Base-by-base conservation (phyloP, 2,797 vertebrate genomes). In the Masticophis lateralis region DNA sequence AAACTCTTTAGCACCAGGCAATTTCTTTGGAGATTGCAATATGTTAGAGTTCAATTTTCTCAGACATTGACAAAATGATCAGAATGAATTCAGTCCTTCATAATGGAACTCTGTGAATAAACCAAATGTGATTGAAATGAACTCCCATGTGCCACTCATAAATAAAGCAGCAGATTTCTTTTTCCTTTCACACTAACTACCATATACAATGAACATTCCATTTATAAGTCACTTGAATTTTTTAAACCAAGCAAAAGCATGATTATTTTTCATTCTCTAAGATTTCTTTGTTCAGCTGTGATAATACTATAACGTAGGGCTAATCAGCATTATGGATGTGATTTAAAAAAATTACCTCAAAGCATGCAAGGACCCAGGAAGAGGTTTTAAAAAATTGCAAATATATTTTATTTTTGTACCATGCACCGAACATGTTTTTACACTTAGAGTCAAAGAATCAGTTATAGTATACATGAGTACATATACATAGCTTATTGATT, bases 11-110 rank as follows among this genome's bases (percentile, higher is more conserved):
- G 97, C 96, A 96, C 95, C 93, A 97, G 94, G 96, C 97, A 97
- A 97, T 98, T 98, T 98, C 97, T 98, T 97, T 94, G 96, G 96
- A 96, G 97, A 97, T 94, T 96, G 96, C 96, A 97, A 97, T 98
- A 97, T 98, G 97, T 97, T 97, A 97, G 96, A 97, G 97, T 98
- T 98, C 97, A 98, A 97, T 98, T 98, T 98, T 97, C 97, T 96
- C 96, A 97, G 95, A 96, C 94, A 95, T 94, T 97, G 96, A 98
- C 96, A 96, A 97, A 98, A 97, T 96, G 95, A 97, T 97, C 96
- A 97, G 97, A 98, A 97, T 97, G 96, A 97, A 97, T 98, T 97
- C 97, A 96, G 97, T 98, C 97, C 97, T 97, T 97, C 92, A 97
- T 96, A 97, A 97, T 95, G 95, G 97, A 98, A 96, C 92, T 93